Percentiles rank a stretch among this genome's conserved stretches.
These are phyloP conservation scores for Himalopsyche anomala DNA, from an alignment of 2,888 invertebrate genomes.

Conservation along the genomic window DNA sequence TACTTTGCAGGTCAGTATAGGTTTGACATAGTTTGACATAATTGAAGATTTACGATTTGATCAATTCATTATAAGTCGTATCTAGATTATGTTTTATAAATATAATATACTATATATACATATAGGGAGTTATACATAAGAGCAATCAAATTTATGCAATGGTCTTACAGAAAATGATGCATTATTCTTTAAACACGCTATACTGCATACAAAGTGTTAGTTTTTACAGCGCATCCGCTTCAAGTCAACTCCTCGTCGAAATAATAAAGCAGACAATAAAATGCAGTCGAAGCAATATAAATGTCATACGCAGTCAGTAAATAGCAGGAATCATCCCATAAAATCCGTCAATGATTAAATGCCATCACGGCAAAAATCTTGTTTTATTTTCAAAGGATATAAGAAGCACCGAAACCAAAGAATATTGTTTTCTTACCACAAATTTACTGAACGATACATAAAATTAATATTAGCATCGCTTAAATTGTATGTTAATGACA, in stretches of 20 bases:
- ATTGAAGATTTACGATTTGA: too few species aligned
- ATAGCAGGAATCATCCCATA: slow-evolving; percentile 59
- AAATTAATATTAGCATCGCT: too few species aligned
- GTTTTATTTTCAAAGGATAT: slow-evolving; percentile 31
- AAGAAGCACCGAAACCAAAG: neutral
- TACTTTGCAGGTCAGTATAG: too few species aligned
- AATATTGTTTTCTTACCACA: neutral
- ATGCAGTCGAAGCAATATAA: slow-evolving; percentile 63
- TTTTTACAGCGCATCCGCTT: slow-evolving; percentile 41
- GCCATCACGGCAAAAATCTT: slow-evolving; percentile 42
- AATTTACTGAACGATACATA: too few species aligned
- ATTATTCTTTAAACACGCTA: neutral
- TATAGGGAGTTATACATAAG: neutral
- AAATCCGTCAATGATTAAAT: slow-evolving; percentile 53
- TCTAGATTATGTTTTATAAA: too few species aligned
- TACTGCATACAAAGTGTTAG: slow-evolving; percentile 46
- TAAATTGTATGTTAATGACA: too few species aligned
- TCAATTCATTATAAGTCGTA: too few species aligned
- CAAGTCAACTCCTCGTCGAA: slow-evolving; percentile 43
- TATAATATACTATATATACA: neutral
- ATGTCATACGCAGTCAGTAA: slow-evolving; percentile 62
- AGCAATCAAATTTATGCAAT: neutral
- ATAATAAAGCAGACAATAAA: slow-evolving; percentile 63
- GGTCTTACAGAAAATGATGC: neutral
- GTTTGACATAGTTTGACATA: too few species aligned